A percentile compares a stretch with the other conserved stretches of the same genome.
These are phyloP conservation scores for Macropus fuliginosus DNA, from an alignment of 2,797 vertebrate genomes.

Conservation along the genomic window DNA sequence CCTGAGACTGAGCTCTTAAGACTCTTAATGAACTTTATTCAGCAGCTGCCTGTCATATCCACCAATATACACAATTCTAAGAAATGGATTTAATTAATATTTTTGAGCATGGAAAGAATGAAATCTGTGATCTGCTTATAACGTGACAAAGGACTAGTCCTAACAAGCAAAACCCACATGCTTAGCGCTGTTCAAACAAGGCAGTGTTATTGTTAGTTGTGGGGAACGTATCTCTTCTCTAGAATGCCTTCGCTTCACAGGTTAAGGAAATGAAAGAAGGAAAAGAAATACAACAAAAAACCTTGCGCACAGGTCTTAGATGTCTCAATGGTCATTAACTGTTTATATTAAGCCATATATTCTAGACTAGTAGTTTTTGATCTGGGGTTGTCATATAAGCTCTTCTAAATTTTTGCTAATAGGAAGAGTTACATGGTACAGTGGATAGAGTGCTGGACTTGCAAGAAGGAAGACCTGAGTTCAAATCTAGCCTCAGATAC, in stretches of 20 bases:
- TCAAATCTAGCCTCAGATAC: background rate
- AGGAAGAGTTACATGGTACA: background rate
- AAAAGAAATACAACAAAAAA: background rate
- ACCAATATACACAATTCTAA: background rate
- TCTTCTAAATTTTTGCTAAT: background rate
- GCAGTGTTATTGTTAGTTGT: background rate
- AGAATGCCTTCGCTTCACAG: background rate
- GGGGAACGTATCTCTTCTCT: background rate
- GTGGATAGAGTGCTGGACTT: background rate
- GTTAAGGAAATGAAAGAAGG: background rate
- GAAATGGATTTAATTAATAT: slow-evolving; percentile 38
- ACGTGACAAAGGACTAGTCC: background rate
- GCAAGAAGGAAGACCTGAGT: background rate
- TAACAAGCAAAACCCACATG: background rate
- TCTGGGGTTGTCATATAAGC: background rate
- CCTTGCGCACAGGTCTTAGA: background rate
- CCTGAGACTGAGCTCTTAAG: slow-evolving; percentile 31
- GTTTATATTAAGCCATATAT: background rate
- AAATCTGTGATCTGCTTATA: background rate
- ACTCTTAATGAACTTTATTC: slow-evolving; percentile 47
- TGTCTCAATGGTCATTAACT: background rate
- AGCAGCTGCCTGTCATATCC: background rate
- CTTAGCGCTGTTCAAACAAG: background rate
- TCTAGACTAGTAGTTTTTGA: background rate
- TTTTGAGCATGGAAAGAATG: slow-evolving; percentile 42